Percentiles rank a stretch among this genome's conserved stretches.
Evolutionary conservation across 2,797 vertebrate species (phyloP).

Genomic region (Pterois miles): DNA sequence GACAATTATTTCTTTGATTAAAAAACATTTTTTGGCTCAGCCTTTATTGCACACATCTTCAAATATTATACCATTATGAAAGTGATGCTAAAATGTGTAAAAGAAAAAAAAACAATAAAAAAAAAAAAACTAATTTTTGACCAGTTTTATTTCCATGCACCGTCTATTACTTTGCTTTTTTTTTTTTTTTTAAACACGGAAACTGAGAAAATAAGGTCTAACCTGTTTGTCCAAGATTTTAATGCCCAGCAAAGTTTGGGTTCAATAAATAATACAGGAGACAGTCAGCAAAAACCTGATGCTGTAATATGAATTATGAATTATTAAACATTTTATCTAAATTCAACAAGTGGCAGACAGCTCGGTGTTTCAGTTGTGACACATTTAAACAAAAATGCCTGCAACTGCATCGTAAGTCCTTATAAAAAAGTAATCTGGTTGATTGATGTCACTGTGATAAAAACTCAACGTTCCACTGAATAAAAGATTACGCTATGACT

Average conservation of each 20-base stretch:
- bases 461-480: conserved; percentile 24
- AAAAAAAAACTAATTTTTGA: conserved; percentile 24
- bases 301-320: neutral
- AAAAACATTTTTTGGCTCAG: conserved; percentile 77
- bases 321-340: neutral
- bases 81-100: conserved; percentile 19
- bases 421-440: conserved; percentile 18
- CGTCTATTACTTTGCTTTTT: conserved; percentile 7
- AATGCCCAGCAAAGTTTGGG: conserved; percentile 64
- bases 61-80: conserved; percentile 29
- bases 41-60: conserved; percentile 64
- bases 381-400: neutral
- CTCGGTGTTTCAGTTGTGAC: neutral
- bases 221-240: conserved; percentile 39
- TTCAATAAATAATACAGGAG: conserved; percentile 28
- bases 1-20: conserved; percentile 34
- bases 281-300: neutral
- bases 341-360: conserved; percentile 12
- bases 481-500: conserved; percentile 16
- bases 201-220: conserved; percentile 10
- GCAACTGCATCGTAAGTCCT: conserved; percentile 3
- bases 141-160: conserved; percentile 44
- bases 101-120: conserved; percentile 13
- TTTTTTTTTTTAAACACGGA: conserved; percentile 10
- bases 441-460: conserved; percentile 14